Base-by-base conservation (phyloP, 2,888 invertebrate genomes). In the Mongoloraphidia duomilia region DNA sequence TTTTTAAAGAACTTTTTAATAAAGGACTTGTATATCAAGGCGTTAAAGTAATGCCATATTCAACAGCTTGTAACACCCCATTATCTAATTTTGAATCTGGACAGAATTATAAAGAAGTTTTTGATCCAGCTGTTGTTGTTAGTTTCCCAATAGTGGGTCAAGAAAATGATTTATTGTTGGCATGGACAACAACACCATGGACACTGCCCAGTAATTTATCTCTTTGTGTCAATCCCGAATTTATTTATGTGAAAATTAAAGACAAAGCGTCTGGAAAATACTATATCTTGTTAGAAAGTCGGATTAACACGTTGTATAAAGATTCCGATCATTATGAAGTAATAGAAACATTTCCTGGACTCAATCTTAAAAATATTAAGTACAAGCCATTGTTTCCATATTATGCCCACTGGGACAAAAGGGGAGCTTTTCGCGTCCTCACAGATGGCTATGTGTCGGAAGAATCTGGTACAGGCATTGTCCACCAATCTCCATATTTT, bases 111-210 rank as follows among this genome's bases (percentile, higher is more conserved):
- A 97, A 97, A 64, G 95, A 96, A 65, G 94, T 95, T 2, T 81
- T 89, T 1, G 98, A 98, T 71, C 96, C 97, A 8, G 88, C 95
- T 47, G 88, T 97, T 14, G 84, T 92, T 36, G 84, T 97, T 2
- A 82, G 82, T 47, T 87, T 98, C 60, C 91, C 91, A 11, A 72
- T 96, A 42, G 64, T 81, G 38, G 79, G 85, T 55, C 81, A 82
- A 49, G 75, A 79, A 1, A 65, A 64, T 36, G 82, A 81, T 37
- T 75, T 78, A 34, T 66, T 95, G 47, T 71, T 96, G 9, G 90
- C 93, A 3, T 99, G 98, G 98, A 99, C 98, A 0, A 98, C 98
- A 6, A 99, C 98, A 9, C 98, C 98, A 0, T 99, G 98, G 98
- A 99, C 98, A 14, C 72, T 99, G 53, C 98, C 98, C 0, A 94